These are phyloP conservation scores for Rutpela maculata DNA, from an alignment of 2,888 invertebrate species.

Conservation along the genomic window DNA sequence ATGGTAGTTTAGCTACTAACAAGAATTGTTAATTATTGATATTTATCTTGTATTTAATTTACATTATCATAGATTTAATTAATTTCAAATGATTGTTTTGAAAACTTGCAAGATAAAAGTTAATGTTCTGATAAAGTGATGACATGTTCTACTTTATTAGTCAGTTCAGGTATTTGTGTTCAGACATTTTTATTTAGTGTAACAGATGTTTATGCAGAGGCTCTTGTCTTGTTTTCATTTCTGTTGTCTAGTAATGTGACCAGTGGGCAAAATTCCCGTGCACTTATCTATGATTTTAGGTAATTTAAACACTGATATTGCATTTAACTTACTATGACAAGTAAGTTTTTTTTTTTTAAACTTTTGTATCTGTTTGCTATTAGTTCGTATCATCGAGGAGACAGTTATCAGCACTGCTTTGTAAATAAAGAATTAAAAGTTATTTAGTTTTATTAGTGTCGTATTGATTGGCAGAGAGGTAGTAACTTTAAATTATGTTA, in stretches of 20 bases:
- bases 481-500: too few relatives aligned
- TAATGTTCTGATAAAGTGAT: conserved; percentile 43
- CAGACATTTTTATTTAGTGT: conserved; percentile 7
- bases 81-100: conserved; percentile 41
- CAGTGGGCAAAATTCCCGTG: not conserved
- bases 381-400: not conserved
- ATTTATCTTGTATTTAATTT: conserved; percentile 38
- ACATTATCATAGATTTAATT: conserved; percentile 46
- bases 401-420: not conserved
- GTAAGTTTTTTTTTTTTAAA: not conserved
- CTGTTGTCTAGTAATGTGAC: conserved; percentile 10
- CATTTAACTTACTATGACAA: not conserved
- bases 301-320: conserved; percentile 13
- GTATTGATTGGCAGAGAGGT: too few relatives aligned
- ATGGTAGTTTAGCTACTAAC: not conserved
- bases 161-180: conserved; percentile 29
- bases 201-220: conserved; percentile 2
- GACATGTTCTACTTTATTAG: conserved; percentile 23
- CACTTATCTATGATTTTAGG: not conserved
- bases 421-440: not conserved
- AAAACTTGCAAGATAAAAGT: conserved; percentile 38
- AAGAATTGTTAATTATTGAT: conserved; percentile 26
- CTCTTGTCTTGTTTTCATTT: not conserved
- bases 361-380: not conserved
- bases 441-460: not conserved